Base-by-base conservation (phyloP, 2,113 vertebrate genomes). In the Redunca redunca region DNA sequence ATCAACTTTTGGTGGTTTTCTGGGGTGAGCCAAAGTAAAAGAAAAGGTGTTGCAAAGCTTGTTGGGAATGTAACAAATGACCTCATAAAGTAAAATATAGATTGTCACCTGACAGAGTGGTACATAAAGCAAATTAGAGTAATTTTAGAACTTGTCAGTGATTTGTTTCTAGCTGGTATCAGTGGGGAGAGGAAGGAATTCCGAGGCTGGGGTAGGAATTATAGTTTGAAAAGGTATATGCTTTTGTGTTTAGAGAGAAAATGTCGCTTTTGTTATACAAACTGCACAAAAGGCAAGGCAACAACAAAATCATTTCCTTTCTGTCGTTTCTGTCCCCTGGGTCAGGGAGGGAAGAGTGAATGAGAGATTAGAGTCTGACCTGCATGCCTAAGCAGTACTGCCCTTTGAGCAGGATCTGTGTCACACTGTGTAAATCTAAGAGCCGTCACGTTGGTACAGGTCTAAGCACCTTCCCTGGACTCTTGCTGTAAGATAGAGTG, bases 401-500 rank as follows among this genome's bases (percentile, higher is more conserved):
- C 94, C 91, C 88, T 97, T 97, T 95, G 85, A 94, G 83, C 88
- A 71, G 91, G 67, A 91, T 97, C 82, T 95, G 55, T 97, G 96
- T 97, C 97, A 98, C 91, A 36, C n/a, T 95, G 95, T 94, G 64
- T 96, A 92, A 97, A 57, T 53, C 2, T 87, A 89, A 95, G 91
- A 92, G 88, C 94, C 36, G 57, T 97, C 95, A 74, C 1, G 0
- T 15, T 88, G 58, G 33, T 19, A 62, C 16, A 71, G n/a, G 11
- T 89, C 86, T 90, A 84, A 94, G 62, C 33, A 36, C 81, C 36
- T 81, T 84, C 52, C 33, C 74, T 46, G 82, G 67, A n/a, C 17
- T 3, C n/a, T 2, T 19, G 28, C 81, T 89, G 19, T 71, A 53
- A 71, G 74, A 25, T 46, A 53, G 85, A 95, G 55, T 57, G 19